phyloP scores from a whole-genome alignment of 1,140 invertebrate species.

The Adoxophyes honmai region DNA sequence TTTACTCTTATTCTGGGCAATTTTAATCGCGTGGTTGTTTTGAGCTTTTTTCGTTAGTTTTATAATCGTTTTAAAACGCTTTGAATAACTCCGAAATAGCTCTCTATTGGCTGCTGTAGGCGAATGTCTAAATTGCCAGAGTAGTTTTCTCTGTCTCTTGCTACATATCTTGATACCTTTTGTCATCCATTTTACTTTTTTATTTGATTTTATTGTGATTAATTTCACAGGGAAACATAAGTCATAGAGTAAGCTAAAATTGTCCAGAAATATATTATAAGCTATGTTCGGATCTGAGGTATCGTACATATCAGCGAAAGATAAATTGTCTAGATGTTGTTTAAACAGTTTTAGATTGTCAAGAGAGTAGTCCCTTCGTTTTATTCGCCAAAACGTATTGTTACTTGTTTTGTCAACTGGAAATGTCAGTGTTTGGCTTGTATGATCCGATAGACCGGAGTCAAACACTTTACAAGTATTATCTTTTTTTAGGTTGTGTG shows the following conservation, averaged over 20 bases:
- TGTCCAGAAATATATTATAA: not conserved
- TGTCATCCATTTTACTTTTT: constrained; percentile 11
- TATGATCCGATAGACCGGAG: not conserved
- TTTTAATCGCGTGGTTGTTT: not conserved
- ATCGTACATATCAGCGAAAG: not conserved
- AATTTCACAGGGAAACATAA: not conserved
- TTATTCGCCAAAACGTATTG: not conserved
- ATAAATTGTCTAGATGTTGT: not conserved
- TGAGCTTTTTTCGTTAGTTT: constrained; percentile 14
- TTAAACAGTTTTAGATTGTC: not conserved
- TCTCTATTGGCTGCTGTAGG: not conserved
- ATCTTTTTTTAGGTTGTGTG: not conserved
- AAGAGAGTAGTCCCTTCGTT: not conserved
- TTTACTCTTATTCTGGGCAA: constrained; percentile 3
- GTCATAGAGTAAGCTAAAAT: not conserved
- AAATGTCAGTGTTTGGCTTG: not conserved
- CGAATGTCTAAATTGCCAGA: not conserved
- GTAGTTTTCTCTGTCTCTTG: constrained; percentile 13
- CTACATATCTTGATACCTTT: constrained; percentile 12
- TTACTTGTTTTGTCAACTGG: not conserved
- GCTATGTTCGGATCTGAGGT: not conserved
- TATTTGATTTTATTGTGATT: not conserved
- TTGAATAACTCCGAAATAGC: not conserved
- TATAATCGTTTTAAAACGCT: constrained; percentile 7
- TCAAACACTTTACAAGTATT: not conserved